Base-by-base conservation (phyloP, 1,140 invertebrate species). In the Nebria ingens region DNA sequence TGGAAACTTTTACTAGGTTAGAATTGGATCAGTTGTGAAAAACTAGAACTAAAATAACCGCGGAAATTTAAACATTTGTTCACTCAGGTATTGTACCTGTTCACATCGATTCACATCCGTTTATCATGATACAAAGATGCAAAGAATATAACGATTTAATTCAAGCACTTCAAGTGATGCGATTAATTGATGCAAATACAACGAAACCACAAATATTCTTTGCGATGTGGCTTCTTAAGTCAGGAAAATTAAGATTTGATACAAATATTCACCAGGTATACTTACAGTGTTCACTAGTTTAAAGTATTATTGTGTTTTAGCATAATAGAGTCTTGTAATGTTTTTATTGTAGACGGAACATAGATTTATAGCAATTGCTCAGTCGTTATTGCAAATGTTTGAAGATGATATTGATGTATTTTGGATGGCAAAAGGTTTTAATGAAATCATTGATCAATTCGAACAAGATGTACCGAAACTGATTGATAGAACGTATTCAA, bases 1-100 rank as follows among this genome's bases (percentile, higher is more conserved):
- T 95, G 91, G 91, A 91, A 92, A 76, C 77, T 94, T 17, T 73
- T 93, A 49, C 72, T 91, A 62, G 86, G 85, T 57, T 17, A 2
- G 17, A 19, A 38, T 71, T 51, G 25, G 1, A 20, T 13, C 4
- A 55, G 25, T 55, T 51, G 12, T 50, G 13, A 49, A 6, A 6
- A 6, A 6, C 12, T 49, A 6, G 12, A 4, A n/a, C 42, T 49
- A 15, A 6, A n/a, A n/a, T 6, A 12, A 6, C 3, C 3, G 21
- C 21, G 50, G 54, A 1, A 53, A 34, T 19, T 29, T 52, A 42
- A 54, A 58, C 54, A n/a, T 58, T 52, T 52, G 22, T 15, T 52
- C 15, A 68, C 69, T 51, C 73, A 79, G 87, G 82, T 59, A 79
- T 91, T 52, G 70, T 88, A 19, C 87, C 89, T 22, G 75, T 85